Conservation (phyloP, 2,888 invertebrate genomes). For the Lasius fuliginosus region DNA sequence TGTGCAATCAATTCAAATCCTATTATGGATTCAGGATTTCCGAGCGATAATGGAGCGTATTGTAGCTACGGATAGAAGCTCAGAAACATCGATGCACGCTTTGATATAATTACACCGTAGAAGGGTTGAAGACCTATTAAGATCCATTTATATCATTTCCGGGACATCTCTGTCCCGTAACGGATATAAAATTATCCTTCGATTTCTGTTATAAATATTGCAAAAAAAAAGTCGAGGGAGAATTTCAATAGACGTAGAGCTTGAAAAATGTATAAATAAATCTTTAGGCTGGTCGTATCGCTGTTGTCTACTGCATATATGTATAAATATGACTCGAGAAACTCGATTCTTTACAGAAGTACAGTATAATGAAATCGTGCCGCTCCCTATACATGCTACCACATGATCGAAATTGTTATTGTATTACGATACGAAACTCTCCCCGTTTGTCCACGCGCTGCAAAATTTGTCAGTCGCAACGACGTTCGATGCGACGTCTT, state of each 20-base stretch:
- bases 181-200: background rate
- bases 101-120: conserved; percentile 21
- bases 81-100: conserved; percentile 10
- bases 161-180: background rate
- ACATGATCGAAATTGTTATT: background rate
- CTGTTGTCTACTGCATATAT: background rate
- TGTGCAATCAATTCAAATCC: conserved; percentile 1
- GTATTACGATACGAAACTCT: background rate
- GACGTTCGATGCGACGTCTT: background rate
- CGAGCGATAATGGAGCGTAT: conserved; percentile 1
- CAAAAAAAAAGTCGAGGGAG: background rate
- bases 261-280: background rate
- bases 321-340: background rate
- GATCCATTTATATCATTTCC: conserved; percentile 21
- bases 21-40: background rate
- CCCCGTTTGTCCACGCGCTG: background rate
- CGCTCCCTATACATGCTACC: background rate
- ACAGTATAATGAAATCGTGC: background rate
- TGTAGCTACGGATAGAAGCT: background rate
- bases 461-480: background rate
- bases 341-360: background rate
- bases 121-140: background rate
- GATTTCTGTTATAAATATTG: background rate
- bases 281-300: background rate
- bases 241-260: background rate